These are phyloP conservation scores for Troides aeacus DNA, from an alignment of 2,888 invertebrate species.

Conservation along the genomic window DNA sequence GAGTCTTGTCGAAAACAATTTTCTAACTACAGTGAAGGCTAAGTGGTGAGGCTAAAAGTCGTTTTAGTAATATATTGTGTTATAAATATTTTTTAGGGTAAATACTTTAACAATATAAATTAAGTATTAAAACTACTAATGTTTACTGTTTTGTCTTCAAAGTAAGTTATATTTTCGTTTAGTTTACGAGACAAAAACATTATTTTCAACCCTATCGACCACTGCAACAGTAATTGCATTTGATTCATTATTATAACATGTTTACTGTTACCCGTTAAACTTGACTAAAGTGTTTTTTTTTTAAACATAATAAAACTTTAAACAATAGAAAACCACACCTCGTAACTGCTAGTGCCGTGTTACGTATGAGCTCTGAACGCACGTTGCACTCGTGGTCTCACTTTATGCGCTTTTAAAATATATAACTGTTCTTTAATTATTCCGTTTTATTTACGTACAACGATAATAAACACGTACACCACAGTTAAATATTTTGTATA, in stretches of 20 bases:
- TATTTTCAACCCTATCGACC: background rate
- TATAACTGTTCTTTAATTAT: background rate
- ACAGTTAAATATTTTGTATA: background rate
- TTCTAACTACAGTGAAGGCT: too few species aligned
- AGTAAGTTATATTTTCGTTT: background rate
- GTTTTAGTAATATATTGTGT: too few species aligned
- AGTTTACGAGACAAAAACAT: background rate
- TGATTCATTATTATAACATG: background rate
- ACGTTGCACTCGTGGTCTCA: background rate
- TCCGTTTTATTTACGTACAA: background rate
- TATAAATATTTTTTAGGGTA: too few species aligned
- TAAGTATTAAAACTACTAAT: too few species aligned
- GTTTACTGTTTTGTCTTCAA: background rate
- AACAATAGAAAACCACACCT: conserved; percentile 3
- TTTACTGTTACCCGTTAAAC: background rate
- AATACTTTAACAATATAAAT: too few species aligned
- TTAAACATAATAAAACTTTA: background rate
- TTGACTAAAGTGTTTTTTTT: background rate
- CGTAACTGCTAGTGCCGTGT: background rate
- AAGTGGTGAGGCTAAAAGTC: too few species aligned
- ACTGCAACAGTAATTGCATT: background rate
- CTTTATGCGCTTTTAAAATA: background rate
- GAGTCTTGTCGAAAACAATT: too few species aligned
- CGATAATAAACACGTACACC: background rate
- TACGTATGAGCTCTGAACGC: conserved; percentile 1